Conservation (phyloP, 2,113 vertebrate genomes). For the Ammodramus savannarum region DNA sequence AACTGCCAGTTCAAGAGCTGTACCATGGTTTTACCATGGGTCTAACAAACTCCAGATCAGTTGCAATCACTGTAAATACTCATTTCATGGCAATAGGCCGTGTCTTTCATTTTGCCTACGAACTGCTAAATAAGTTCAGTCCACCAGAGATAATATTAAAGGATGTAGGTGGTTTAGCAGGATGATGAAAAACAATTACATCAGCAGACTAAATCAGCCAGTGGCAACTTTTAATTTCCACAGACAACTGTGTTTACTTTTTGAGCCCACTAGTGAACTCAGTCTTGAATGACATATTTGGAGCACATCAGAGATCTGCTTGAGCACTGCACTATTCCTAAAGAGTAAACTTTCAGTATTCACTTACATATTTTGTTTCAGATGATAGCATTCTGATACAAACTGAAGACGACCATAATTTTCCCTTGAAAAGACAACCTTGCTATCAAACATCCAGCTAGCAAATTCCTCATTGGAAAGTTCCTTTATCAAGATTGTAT, state of each 20-base stretch:
- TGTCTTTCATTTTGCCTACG: neutral
- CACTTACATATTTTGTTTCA: slow-evolving; percentile 47
- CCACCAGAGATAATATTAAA: neutral
- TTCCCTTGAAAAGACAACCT: slow-evolving; percentile 50
- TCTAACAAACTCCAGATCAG: slow-evolving; percentile 35
- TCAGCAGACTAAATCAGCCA: neutral
- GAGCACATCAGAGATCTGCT: neutral
- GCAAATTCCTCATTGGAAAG: slow-evolving; percentile 50
- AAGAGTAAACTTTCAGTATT: slow-evolving; percentile 21
- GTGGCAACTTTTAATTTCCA: neutral
- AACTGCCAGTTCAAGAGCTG: slow-evolving; percentile 56
- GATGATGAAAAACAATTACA: neutral
- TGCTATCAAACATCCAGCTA: slow-evolving; percentile 34
- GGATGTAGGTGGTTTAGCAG: neutral
- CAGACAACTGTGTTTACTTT: neutral
- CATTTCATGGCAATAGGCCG: neutral
- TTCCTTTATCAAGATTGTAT: slow-evolving; percentile 64
- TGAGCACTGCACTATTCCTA: neutral
- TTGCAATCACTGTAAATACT: slow-evolving; percentile 12
- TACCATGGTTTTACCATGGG: slow-evolving; percentile 10
- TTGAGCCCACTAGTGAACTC: neutral
- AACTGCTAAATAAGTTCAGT: neutral
- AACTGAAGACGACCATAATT: slow-evolving; percentile 39
- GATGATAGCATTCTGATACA: slow-evolving; percentile 31
- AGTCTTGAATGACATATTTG: neutral